These are phyloP conservation scores for Acanthurus leucopareius DNA, from an alignment of 2,797 vertebrate genomes.

Conservation along the genomic window DNA sequence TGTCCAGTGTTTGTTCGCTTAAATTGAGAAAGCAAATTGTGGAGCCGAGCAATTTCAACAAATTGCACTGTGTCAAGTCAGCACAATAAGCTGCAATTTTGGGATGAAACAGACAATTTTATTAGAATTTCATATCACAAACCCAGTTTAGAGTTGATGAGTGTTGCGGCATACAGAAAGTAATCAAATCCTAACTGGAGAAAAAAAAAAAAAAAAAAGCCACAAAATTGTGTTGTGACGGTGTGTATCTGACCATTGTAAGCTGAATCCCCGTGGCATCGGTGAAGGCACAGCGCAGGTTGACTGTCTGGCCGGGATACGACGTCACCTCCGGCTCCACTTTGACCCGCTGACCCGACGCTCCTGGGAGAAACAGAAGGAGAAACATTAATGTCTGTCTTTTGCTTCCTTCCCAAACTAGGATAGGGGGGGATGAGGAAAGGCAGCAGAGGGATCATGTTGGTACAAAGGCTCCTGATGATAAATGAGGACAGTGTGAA, in stretches of 20 bases:
- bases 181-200: constrained; percentile 46
- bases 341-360: constrained; percentile 83
- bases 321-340: constrained; percentile 87
- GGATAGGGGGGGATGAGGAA: constrained; percentile 18
- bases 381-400: constrained; percentile 42
- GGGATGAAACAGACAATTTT: constrained; percentile 44
- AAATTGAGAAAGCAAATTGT: constrained; percentile 37
- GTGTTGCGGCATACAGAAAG: constrained; percentile 10
- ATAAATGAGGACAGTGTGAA: constrained; percentile 74
- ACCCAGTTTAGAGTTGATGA: constrained; percentile 42
- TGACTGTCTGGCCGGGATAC: constrained; percentile 84
- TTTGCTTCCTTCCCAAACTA: constrained; percentile 24
- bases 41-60: constrained; percentile 41
- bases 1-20: constrained; percentile 13
- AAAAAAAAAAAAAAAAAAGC: background rate
- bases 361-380: constrained; percentile 65
- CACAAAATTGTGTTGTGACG: constrained; percentile 13
- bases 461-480: constrained; percentile 60
- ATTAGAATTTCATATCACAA: constrained; percentile 51
- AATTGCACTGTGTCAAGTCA: constrained; percentile 56
- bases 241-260: constrained; percentile 83
- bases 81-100: constrained; percentile 54
- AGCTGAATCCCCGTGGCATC: constrained; percentile 76
- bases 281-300: constrained; percentile 86
- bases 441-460: constrained; percentile 37